A percentile compares a stretch with the other conserved stretches of the same genome.
phyloP scores from a whole-genome alignment of 2,113 vertebrate genomes.

The Hucho hucho region DNA sequence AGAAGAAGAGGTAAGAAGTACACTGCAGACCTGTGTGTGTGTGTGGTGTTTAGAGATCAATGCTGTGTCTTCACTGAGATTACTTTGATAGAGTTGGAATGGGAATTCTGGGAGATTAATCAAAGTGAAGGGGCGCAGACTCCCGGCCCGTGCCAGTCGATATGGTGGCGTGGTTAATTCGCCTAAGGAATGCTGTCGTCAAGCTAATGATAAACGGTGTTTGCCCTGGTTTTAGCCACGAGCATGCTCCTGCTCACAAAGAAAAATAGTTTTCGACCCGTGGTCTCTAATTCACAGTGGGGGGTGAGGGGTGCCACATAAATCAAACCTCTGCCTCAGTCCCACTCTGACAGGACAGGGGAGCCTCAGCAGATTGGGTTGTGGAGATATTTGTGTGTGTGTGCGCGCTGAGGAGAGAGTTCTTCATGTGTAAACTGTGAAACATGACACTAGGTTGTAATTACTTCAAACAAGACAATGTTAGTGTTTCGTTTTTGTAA shows the following conservation, averaged over 20 bases:
- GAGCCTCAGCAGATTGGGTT: conserved; percentile 33
- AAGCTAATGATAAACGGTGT: conserved; percentile 76
- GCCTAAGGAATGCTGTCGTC: conserved; percentile 65
- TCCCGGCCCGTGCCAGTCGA: conserved; percentile 69
- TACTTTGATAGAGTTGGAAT: conserved; percentile 72
- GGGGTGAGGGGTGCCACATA: conserved; percentile 67
- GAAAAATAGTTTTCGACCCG: conserved; percentile 77
- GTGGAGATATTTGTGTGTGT: conserved; percentile 32
- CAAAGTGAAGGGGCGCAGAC: conserved; percentile 71
- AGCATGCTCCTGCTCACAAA: conserved; percentile 68
- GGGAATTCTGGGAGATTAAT: conserved; percentile 68
- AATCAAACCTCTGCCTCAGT: conserved; percentile 68
- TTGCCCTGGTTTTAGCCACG: conserved; percentile 72
- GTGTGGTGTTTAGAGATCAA: conserved; percentile 63
- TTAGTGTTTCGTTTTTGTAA: not conserved
- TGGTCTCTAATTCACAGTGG: conserved; percentile 75
- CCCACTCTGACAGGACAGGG: conserved; percentile 50
- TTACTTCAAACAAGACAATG: not conserved
- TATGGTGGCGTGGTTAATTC: conserved; percentile 59
- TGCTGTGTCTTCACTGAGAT: conserved; percentile 67
- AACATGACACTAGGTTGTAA: not conserved
- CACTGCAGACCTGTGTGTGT: conserved; percentile 14
- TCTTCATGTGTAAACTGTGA: not conserved
- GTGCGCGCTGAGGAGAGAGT: not conserved
- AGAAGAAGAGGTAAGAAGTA: not conserved